These are phyloP conservation scores for Pteronura brasiliensis DNA, from an alignment of 2,113 vertebrate species.

Conservation along the genomic window DNA sequence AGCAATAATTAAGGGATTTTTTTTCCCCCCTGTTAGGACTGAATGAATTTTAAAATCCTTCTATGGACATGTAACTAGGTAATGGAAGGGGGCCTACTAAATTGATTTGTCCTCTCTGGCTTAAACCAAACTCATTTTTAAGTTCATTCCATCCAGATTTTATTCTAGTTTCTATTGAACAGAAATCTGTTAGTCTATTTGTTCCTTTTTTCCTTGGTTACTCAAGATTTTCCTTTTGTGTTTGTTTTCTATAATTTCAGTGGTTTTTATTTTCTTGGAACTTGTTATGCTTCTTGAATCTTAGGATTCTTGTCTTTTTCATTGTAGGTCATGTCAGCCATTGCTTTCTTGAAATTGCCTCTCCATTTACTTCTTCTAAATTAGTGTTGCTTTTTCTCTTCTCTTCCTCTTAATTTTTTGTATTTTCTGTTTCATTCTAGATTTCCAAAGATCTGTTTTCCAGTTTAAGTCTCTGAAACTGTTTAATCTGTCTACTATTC, in stretches of 20 bases:
- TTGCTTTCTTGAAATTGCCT: not conserved
- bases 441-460: not conserved
- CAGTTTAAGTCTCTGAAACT: not conserved
- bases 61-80: not conserved
- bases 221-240: not conserved
- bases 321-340: not conserved
- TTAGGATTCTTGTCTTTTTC: not conserved
- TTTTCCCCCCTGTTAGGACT: not conserved
- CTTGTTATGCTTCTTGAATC: not conserved
- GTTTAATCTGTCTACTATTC: not conserved
- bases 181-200: not conserved
- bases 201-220: not conserved
- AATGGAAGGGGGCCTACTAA: not conserved
- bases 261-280: not conserved
- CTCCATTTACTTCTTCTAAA: not conserved
- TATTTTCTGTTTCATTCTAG: not conserved
- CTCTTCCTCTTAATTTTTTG: not conserved
- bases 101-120: not conserved
- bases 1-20: not conserved
- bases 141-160: not conserved
- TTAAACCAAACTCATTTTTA: not conserved
- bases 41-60: not conserved
- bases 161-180: not conserved
- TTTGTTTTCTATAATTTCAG: not conserved
- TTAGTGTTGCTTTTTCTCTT: not conserved